Evolutionary conservation across 30 jellyfish, hydroid and myxozoan genomes (phyloP).

Genomic region (Turritopsis rubra): DNA sequence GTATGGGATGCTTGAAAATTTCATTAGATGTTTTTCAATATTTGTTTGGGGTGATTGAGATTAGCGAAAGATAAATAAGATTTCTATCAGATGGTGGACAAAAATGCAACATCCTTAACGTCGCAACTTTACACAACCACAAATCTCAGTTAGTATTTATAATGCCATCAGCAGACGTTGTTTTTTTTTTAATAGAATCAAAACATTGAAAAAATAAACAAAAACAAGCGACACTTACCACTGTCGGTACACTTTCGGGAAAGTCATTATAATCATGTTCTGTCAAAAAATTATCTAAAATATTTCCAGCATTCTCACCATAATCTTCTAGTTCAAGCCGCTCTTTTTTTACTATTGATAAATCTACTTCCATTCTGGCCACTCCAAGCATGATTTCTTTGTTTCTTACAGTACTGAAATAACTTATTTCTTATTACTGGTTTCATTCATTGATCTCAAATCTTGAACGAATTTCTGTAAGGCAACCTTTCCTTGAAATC

Average conservation of each 20-base stretch:
- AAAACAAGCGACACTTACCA: slow-evolving; percentile 12
- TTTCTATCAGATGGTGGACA: background rate
- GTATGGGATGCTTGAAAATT: background rate
- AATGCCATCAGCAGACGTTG: background rate
- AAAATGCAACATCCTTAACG: background rate
- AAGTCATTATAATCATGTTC: slow-evolving; percentile 77
- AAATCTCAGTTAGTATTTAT: background rate
- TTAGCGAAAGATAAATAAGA: background rate
- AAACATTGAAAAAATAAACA: background rate
- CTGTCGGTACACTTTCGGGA: slow-evolving; percentile 55
- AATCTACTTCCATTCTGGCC: slow-evolving; percentile 80
- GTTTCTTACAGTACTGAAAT: background rate
- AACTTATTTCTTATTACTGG: background rate
- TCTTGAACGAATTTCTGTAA: background rate
- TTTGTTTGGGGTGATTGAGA: background rate
- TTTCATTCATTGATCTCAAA: background rate
- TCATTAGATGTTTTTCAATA: background rate
- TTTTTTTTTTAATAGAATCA: background rate
- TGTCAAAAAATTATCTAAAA: slow-evolving; percentile 68
- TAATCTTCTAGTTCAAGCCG: slow-evolving; percentile 73
- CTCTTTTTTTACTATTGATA: slow-evolving; percentile 67
- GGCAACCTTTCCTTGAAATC: background rate
- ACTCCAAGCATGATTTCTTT: slow-evolving; percentile 12
- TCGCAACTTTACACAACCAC: background rate
- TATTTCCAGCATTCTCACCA: slow-evolving; percentile 79